Percentiles rank a stretch among this genome's conserved stretches.
Conservation (phyloP, 2,888 invertebrate genomes). For the Euplagia quadripunctaria region DNA sequence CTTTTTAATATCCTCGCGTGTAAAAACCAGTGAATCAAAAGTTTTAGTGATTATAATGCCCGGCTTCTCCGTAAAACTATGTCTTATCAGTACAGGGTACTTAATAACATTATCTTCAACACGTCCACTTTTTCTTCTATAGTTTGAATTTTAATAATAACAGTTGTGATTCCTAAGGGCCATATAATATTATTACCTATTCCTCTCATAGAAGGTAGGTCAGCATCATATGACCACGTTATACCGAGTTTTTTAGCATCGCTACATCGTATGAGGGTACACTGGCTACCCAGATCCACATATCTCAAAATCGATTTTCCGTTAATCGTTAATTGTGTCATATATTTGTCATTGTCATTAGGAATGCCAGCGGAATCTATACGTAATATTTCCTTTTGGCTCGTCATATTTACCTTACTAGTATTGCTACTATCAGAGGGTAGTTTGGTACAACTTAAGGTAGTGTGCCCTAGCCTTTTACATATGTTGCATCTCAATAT, state of each 20-base stretch:
- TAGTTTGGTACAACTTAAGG: background rate
- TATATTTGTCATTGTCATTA: constrained; percentile 13
- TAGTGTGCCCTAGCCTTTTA: background rate
- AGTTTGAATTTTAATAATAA: no score
- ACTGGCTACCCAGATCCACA: constrained; percentile 27
- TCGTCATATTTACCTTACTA: background rate
- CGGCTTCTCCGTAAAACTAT: no score
- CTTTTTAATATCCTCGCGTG: no score
- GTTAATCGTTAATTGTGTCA: constrained; percentile 6
- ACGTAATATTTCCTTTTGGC: no score
- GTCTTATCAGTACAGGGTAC: no score
- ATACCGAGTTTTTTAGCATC: constrained; percentile 9
- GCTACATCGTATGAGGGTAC: constrained; percentile 18
- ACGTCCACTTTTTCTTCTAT: no score
- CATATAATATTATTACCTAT: constrained; percentile 19
- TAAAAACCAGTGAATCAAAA: no score
- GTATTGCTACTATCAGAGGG: background rate
- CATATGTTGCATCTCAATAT: background rate
- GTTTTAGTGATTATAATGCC: no score
- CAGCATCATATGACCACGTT: background rate
- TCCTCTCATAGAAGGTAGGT: constrained; percentile 21
- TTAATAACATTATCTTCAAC: no score
- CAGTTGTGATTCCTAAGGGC: no score
- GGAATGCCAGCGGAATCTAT: no score
- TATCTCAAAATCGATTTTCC: background rate